Base-by-base conservation (phyloP, 2,888 invertebrate species). In the Ametastegia equiseti region DNA sequence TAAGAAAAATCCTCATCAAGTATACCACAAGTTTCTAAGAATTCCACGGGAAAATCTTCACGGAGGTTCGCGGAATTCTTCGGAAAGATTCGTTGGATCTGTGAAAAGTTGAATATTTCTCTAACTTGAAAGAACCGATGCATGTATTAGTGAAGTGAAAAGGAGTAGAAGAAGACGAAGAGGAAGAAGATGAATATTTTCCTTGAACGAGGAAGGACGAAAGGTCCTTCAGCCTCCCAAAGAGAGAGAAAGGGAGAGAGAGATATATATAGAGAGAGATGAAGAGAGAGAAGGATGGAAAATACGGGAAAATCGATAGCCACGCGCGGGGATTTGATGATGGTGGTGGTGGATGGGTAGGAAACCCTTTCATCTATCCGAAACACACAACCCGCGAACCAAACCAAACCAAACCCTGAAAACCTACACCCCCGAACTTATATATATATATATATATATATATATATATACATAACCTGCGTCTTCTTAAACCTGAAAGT, bases 291-390 rank as follows among this genome's bases (percentile, higher is more conserved):
- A 36, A 4, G 7, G 33, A 33, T n/a, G 13, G 65, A n/a, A 57
- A 63, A 78, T n/a, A n/a, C n/a, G n/a, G 78, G 42, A 78, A 78
- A 78, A 78, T 78, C 78, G 63, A 78, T 78, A 78, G 39, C 36
- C 9, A 75, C 47, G 47, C 47, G 75, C 23, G 27, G 71, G 47
- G 71, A n/a, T n/a, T n/a, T n/a, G n/a, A n/a, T n/a, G n/a, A n/a
- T n/a, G n/a, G n/a, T n/a, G n/a, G n/a, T n/a, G n/a, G n/a, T n/a
- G n/a, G 42, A 71, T 30, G 71, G 45, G 13, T n/a, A 47, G 65
- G 65, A 45, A 78, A 60, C 78, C 78, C 78, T 78, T 78, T 78
- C 78, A 78, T 78, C 78, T 78, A 78, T 78, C 57, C 60, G 78
- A 78, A 78, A 78, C 60, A 78, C 78, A 78, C 78, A 45, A 63